Conservation (phyloP, 2,888 invertebrate genomes). For the Limnephilus auricula region DNA sequence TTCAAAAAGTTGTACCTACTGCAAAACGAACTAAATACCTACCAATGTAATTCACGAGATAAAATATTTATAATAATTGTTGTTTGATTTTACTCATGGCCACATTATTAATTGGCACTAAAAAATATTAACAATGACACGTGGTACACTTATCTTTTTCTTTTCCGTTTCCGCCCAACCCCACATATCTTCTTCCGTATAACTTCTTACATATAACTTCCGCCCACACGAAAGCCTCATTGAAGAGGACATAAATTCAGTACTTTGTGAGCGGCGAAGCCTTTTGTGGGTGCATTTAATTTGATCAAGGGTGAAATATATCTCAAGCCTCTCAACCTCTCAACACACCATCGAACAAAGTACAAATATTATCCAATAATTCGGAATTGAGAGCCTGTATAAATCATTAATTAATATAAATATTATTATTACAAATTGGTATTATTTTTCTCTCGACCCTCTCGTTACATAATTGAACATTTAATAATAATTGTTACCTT, state of each 20-base stretch:
- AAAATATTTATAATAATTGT: neutral
- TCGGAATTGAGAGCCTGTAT: neutral
- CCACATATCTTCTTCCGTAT: neutral
- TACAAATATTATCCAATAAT: neutral
- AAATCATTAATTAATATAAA: too few relatives aligned
- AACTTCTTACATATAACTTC: too few relatives aligned
- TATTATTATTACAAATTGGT: too few relatives aligned
- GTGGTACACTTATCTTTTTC: neutral
- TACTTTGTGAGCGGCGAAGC: neutral
- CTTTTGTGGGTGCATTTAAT: neutral
- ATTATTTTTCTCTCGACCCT: too few relatives aligned
- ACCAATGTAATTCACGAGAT: neutral
- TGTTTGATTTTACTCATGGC: neutral
- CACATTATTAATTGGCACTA: neutral
- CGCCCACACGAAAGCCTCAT: constrained; percentile 23
- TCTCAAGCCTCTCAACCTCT: neutral
- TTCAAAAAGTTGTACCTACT: neutral
- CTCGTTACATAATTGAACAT: too few relatives aligned
- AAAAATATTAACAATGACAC: neutral
- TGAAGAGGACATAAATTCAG: constrained; percentile 18
- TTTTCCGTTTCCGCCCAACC: neutral
- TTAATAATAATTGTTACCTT: too few relatives aligned
- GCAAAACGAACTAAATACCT: neutral
- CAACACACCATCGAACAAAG: neutral
- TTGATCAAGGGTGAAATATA: neutral